Conservation (phyloP, 2,797 vertebrate genomes). For the Hydrophis major region DNA sequence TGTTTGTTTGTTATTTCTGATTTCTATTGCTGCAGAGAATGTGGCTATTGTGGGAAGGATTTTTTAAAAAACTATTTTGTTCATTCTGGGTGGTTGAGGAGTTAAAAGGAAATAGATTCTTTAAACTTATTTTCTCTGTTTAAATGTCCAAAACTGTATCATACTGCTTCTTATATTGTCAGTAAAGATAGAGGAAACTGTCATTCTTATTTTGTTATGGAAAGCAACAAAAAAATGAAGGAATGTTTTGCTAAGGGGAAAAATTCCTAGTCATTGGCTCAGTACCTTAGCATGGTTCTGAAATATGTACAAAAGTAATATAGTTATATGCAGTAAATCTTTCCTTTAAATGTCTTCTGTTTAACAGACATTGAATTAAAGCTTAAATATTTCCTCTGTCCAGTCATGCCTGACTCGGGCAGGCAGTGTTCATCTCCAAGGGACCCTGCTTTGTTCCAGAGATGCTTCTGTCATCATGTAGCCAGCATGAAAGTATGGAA, state of each 20-base stretch:
- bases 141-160: neutral
- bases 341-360: neutral
- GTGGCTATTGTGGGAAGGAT: neutral
- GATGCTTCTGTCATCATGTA: neutral
- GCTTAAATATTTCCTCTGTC: neutral
- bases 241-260: neutral
- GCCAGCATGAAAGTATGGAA: neutral
- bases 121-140: neutral
- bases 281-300: neutral
- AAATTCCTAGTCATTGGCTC: neutral
- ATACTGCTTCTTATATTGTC: neutral
- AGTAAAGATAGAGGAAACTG: neutral
- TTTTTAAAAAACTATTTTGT: neutral
- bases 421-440: neutral
- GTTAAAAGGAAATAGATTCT: neutral
- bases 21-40: neutral
- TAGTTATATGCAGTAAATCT: neutral
- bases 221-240: neutral
- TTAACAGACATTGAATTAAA: neutral
- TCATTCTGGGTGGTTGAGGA: neutral
- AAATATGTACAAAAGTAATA: neutral
- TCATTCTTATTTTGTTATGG: neutral
- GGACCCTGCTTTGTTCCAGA: neutral
- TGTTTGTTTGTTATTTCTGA: neutral
- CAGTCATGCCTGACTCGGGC: neutral